phyloP scores from a whole-genome alignment of 2,888 invertebrate species.

The Phymatocera aterrima region DNA sequence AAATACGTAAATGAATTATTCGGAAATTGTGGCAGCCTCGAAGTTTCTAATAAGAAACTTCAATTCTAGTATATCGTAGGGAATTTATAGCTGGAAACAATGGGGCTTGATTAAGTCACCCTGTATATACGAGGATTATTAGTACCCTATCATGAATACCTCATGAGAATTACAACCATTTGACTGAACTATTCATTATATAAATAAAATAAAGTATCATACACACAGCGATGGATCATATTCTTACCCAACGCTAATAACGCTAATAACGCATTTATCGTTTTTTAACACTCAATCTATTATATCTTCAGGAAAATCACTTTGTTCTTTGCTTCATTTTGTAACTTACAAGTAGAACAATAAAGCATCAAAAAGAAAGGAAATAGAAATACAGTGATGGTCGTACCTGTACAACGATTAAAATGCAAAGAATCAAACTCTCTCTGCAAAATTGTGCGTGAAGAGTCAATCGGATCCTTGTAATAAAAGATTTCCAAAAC shows the following conservation, averaged over 20 bases:
- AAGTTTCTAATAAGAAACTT: no score
- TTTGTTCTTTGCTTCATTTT: no score
- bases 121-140: background rate
- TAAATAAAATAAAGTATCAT: slow-evolving; percentile 5
- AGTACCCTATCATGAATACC: no score
- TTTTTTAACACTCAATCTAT: background rate
- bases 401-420: background rate
- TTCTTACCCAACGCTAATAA: background rate
- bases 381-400: background rate
- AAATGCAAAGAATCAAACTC: background rate
- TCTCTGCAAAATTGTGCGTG: background rate
- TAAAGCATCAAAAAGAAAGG: no score
- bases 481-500: background rate
- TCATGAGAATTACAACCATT: slow-evolving; percentile 33
- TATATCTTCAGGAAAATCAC: background rate
- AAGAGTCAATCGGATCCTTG: background rate
- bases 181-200: slow-evolving; percentile 17
- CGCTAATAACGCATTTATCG: no score
- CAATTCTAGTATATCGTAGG: no score
- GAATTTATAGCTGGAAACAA: no score
- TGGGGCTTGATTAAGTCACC: no score
- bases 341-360: no score
- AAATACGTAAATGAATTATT: no score
- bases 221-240: slow-evolving; percentile 23
- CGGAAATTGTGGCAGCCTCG: no score